Evolutionary conservation across 53 echinoderm and acorn worm species (phyloP), one percentile per base, ranked within the genome.

Genomic region (Pentamera pediparva): DNA sequence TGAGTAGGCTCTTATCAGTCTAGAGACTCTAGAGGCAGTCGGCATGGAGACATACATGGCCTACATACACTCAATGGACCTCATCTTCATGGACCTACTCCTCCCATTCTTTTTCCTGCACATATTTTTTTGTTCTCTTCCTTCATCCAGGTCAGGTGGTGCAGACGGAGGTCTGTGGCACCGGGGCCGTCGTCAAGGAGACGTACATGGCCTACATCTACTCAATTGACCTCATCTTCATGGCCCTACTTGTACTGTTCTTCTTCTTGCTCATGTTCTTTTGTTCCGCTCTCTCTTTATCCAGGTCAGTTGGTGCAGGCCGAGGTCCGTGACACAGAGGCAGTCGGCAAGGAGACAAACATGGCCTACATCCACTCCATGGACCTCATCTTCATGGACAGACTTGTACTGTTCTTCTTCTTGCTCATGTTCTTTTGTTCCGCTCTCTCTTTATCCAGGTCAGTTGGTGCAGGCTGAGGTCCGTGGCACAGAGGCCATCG

Each of bases 311-410:
- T 96, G 37, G 75, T 83, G 12, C 54, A 81, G 5, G 76, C 69
- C 0, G 98, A 96, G 36, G 83, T 79, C 3, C 85, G 81, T 17
- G 57, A 70, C 5, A 75, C 73, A 9, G 81, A 80, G 2, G 65
- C 90, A 0, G 88, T 96, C 3, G 82, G 86, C 36, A 62, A 88
- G 85, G 80, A 35, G 33, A 96, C 98, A 32, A 91, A 91, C 70
- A 32, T 50, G 5, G 83, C 87, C 50, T 96, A 96, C 80, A 61
- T 91, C 19, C 73, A 81, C 24, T 88, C 92, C 6, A 87, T 87
- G 45, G 98, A 91, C 22, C 91, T 91, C 11, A 82, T 85, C 22
- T 58, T 59, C 69, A 82, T 91, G 91, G 74, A 60, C 33, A 22
- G 86, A 0, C 80, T 96, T 8, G 83, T 91, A 27, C 74, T 88